Evolutionary conservation across 2,888 invertebrate species (phyloP).

Genomic region (Gymnosoma rotundatum): DNA sequence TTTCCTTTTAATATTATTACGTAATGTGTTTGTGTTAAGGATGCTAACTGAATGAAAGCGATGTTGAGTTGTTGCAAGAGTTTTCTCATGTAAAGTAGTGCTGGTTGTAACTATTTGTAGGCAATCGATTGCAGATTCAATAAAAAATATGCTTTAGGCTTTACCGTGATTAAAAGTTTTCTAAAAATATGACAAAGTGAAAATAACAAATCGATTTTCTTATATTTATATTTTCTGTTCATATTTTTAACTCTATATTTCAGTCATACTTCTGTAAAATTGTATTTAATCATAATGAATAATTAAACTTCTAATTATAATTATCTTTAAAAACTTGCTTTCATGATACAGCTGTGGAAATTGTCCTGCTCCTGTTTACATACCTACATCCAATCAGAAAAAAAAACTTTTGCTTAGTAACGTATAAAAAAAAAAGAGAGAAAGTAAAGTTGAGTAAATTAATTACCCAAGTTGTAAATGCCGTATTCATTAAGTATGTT

Average conservation of each 20-base stretch:
- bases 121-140: constrained; percentile 1
- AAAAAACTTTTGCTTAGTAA: constrained; percentile 6
- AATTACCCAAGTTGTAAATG: constrained; percentile 40
- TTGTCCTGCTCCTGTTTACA: constrained; percentile 36
- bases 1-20: constrained; percentile 15
- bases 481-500: constrained; percentile 18
- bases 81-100: background rate
- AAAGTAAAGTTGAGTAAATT: constrained; percentile 26
- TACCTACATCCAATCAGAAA: constrained; percentile 14
- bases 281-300: background rate
- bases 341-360: constrained; percentile 37
- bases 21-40: constrained; percentile 23
- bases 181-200: background rate
- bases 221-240: background rate
- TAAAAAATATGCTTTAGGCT: background rate
- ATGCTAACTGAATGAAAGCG: constrained; percentile 36
- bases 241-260: background rate
- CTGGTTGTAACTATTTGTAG: constrained; percentile 12
- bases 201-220: too few relatives aligned
- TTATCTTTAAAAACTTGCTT: constrained; percentile 47
- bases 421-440: background rate
- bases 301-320: constrained; percentile 34
- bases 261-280: background rate
- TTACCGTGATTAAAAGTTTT: constrained; percentile 10
- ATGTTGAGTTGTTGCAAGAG: constrained; percentile 34